Evolutionary conservation across 2,888 invertebrate species (phyloP), one percentile per base, ranked within the genome.

Genomic region (Caenorhabditis wallacei): DNA sequence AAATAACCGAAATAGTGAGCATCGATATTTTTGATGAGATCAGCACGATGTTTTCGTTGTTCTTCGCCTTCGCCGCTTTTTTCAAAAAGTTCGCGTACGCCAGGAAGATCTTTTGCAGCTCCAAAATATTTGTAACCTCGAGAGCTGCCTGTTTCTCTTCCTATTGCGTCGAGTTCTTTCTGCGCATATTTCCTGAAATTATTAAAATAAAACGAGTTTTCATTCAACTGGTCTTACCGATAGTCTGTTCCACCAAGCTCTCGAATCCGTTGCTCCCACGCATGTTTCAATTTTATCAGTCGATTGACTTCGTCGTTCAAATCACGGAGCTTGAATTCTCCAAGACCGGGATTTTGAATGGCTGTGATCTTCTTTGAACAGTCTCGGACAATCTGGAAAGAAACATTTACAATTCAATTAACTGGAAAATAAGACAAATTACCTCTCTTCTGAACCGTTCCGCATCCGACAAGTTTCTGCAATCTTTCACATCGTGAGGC

Each of bases 231-330:
- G 48, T 74, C 74, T 56, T 59, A 88, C 89, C 88, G 83, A 85
- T 93, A 93, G 93, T 99, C 98, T 0, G 97, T 96, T 0, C 99
- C 99, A 0, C 98, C 98, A 0, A 99, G 93, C 80, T 97, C 95
- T 88, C 96, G 95, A 87, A 99, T 98, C 92, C 98, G 96, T 69
- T 96, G 95, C 92, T 99, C 99, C 99, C 99, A 99, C 76, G 93
- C 93, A 30, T 93, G 91, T 86, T 94, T 94, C 92, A 98, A 97
- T 59, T 98, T 94, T 80, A 99, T 94, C 85, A 98, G 92, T 93
- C 99, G 98, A 93, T 99, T 99, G 88, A 99, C 99, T 93, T 99
- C 98, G 93, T 99, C 99, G 92, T 99, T 99, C 24, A 99, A 93
- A 92, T 99, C 99, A 18, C 99, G 94, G 85, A 99, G 96, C 26